Percentiles rank a stretch among this genome's conserved stretches.
These are phyloP conservation scores for Trachops cirrhosus DNA, from an alignment of 2,797 vertebrate genomes.

Conservation along the genomic window DNA sequence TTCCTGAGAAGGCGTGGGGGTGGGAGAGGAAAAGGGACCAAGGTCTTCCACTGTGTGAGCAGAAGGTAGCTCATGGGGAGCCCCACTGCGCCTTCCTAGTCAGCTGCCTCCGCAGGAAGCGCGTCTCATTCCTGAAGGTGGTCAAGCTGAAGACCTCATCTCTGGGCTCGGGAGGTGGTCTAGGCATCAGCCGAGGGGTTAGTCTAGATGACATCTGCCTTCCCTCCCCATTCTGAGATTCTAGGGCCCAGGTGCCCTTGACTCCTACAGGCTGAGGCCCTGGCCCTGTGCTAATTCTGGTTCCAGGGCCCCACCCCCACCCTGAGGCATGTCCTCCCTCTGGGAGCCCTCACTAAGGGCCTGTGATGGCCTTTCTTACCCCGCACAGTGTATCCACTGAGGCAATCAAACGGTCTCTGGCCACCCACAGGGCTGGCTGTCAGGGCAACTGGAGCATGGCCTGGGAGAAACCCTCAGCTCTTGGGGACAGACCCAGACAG, in stretches of 20 bases:
- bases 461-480: neutral
- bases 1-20: neutral
- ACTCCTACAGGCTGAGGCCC: neutral
- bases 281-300: neutral
- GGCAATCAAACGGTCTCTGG: neutral
- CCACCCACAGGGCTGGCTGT: neutral
- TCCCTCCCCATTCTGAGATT: neutral
- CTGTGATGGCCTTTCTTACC: neutral
- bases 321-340: neutral
- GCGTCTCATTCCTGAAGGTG: neutral
- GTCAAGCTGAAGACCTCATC: neutral
- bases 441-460: neutral
- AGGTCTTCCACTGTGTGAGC: neutral
- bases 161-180: neutral
- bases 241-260: neutral
- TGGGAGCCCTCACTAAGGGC: neutral
- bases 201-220: neutral
- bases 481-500: neutral
- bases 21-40: accelerated
- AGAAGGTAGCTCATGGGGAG: neutral
- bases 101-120: neutral
- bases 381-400: neutral
- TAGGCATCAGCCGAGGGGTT: neutral
- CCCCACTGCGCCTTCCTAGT: neutral
- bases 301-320: neutral